phyloP scores from a whole-genome alignment of 2,113 vertebrate genomes.

The Murina feae region DNA sequence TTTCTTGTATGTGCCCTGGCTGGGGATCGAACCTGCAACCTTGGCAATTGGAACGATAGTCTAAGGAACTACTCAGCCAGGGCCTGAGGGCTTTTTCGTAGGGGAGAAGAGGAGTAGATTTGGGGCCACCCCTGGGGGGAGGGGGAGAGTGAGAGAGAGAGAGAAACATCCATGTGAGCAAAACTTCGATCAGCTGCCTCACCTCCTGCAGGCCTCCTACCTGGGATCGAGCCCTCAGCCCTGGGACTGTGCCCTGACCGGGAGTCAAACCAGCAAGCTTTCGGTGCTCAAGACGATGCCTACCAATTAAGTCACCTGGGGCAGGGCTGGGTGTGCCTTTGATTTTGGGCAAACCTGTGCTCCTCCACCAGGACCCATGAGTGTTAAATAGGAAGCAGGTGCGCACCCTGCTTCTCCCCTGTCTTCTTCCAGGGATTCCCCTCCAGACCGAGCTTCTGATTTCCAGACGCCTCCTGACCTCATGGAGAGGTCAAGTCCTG shows the following conservation, averaged over 20 bases:
- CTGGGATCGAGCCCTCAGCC: neutral
- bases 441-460: neutral
- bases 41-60: too few species aligned
- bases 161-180: neutral
- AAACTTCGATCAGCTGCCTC: neutral
- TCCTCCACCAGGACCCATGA: neutral
- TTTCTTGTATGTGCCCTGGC: too few species aligned
- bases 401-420: neutral
- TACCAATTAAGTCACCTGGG: too few species aligned
- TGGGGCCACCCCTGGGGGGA: neutral
- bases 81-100: neutral
- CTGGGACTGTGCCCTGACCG: neutral
- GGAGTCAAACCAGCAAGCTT: neutral
- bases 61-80: too few species aligned
- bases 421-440: neutral
- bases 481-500: neutral
- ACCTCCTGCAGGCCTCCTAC: neutral
- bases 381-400: neutral
- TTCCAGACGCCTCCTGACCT: neutral
- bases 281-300: neutral
- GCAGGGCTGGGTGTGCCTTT: neutral
- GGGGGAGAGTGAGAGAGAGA: too few species aligned
- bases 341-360: neutral
- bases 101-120: neutral
- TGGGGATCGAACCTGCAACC: too few species aligned